phyloP scores from a whole-genome alignment of 2,888 invertebrate species.

The Mesorhabditis sp. region DNA sequence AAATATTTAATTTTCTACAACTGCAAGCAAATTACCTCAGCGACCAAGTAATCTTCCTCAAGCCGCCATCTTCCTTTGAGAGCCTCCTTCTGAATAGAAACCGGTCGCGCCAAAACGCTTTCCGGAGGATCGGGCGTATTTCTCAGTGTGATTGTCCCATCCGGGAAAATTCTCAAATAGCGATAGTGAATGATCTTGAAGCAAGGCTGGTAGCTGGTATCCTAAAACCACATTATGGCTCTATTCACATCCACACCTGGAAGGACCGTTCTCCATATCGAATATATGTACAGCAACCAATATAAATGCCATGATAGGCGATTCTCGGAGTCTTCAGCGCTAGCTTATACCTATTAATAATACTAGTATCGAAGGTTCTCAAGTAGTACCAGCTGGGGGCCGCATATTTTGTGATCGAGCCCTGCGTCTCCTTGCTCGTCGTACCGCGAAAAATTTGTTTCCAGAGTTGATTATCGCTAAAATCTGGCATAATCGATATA shows the following conservation, averaged over 20 bases:
- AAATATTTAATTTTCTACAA: no score
- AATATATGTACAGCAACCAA: background rate
- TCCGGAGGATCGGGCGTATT: background rate
- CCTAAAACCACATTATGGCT: background rate
- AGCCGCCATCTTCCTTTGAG: conserved; percentile 1
- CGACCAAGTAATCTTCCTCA: background rate
- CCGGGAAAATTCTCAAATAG: background rate
- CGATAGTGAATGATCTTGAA: background rate
- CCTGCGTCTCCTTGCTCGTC: no score
- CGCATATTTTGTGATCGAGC: no score
- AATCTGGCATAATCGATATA: background rate
- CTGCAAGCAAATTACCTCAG: background rate
- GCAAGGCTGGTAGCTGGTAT: background rate
- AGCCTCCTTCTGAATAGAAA: background rate
- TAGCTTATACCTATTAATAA: background rate
- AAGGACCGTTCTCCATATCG: background rate
- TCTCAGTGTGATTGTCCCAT: background rate
- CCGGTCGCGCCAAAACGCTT: background rate
- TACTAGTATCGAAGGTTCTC: background rate
- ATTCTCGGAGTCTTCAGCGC: background rate
- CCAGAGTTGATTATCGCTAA: background rate
- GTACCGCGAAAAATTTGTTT: background rate
- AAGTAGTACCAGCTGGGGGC: no score
- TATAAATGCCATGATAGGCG: background rate
- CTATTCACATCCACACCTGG: background rate